A percentile compares a stretch with the other conserved stretches of the same genome.
Conservation (phyloP, 37 sponge, comb jelly and placozoan species). For the Beroe ovata region DNA sequence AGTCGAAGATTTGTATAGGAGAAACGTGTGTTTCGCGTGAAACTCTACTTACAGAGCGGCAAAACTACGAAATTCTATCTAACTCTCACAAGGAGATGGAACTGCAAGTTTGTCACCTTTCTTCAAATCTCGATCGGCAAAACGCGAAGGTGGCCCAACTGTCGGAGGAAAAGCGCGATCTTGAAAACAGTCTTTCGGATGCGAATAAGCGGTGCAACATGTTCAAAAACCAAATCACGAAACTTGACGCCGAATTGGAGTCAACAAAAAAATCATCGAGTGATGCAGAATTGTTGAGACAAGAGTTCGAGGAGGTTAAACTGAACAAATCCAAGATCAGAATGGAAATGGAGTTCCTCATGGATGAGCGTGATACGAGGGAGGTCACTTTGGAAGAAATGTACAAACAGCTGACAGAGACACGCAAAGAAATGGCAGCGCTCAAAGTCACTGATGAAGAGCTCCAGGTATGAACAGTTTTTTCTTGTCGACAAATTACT, state of each 20-base stretch:
- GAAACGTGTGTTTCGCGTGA: background rate
- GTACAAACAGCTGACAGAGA: slow-evolving; percentile 30
- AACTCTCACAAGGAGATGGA: slow-evolving; percentile 48
- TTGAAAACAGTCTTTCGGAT: background rate
- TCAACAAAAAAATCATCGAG: background rate
- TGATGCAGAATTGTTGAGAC: background rate
- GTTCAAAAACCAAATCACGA: background rate
- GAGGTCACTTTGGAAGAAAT: slow-evolving; percentile 25
- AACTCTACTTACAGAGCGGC: background rate
- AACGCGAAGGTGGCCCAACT: background rate
- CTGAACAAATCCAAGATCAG: background rate
- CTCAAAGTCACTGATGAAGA: slow-evolving; percentile 7
- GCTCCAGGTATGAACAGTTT: background rate
- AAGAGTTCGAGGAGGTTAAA: slow-evolving; percentile 6
- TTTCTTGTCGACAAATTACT: no score
- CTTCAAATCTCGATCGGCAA: background rate
- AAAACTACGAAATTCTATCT: slow-evolving; percentile 7
- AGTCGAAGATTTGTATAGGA: slow-evolving; percentile 5
- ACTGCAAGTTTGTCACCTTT: slow-evolving; percentile 14
- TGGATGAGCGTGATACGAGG: slow-evolving; percentile 17
- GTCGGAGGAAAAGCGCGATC: background rate
- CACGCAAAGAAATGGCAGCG: slow-evolving; percentile 10
- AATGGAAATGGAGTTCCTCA: slow-evolving; percentile 7
- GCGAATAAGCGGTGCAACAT: slow-evolving; percentile 8
- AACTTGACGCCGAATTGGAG: background rate